Evolutionary conservation across 2,113 vertebrate genomes (phyloP), one percentile per base, ranked within the genome.

Genomic region (Columbina picui): DNA sequence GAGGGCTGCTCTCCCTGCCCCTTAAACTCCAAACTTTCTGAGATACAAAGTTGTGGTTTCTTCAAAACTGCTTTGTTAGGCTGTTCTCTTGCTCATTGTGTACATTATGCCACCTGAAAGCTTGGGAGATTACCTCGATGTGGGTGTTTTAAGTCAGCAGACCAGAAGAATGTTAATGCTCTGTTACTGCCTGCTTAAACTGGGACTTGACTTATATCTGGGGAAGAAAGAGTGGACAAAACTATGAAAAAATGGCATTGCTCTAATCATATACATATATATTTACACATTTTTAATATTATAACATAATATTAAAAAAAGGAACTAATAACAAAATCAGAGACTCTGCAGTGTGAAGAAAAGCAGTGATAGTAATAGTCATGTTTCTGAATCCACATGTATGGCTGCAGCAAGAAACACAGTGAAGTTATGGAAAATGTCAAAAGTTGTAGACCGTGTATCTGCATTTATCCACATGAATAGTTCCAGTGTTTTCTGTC

Each of bases 131-230:
- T 93, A 80, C 34, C 21, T 89, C 74, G 32, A 2, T 36, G 47
- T 87, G 87, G 29, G 53, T 83, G 74, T 67, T n/a, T 91, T 61
- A 85, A 93, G 9, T 49, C 87, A 92, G 34, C 55, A 92, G 68
- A 75, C 23, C 27, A 75, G 68, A 94, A 90, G 79, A 96, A 90
- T 88, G 59, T 80, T 94, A 96, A 80, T 80, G 10, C 38, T 80
- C 34, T 94, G 10, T 70, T 84, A 56, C 32, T 91, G 68, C 30
- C 38, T 93, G 67, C 9, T 69, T 55, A 76, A 68, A 36, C 20
- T 55, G 18, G 12, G 23, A 55, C 16, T 83, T 27, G 52, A 52
- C 47, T 36, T 47, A 20, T 12, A 12, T 45, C 59, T 50, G 22
- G 49, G n/a, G 12, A 14, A 55, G n/a, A 65, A 78, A 63, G 10